These are phyloP conservation scores for Parazoanthus atlanticus DNA, from an alignment of 92 coral and sea anemone genomes.

Conservation along the genomic window DNA sequence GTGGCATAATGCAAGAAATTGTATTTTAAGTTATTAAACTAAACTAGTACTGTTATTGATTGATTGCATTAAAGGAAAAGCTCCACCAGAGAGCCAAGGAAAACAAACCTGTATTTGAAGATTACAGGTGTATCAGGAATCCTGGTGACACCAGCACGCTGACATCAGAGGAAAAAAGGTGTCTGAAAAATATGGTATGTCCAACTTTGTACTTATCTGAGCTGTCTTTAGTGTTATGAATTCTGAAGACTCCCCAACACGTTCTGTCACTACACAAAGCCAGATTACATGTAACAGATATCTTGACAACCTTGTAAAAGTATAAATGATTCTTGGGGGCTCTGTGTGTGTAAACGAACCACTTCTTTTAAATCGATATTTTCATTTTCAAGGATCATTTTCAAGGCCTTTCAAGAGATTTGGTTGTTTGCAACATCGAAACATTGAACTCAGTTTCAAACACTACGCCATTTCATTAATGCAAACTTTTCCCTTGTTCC, in stretches of 20 bases:
- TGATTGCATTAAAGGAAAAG: constrained; percentile 60
- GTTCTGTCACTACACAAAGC: background rate
- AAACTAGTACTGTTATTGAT: background rate
- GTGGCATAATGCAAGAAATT: too few species aligned
- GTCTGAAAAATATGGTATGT: constrained; percentile 71
- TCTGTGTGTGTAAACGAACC: too few species aligned
- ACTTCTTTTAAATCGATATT: too few species aligned
- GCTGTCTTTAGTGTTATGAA: background rate
- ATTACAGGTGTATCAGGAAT: constrained; percentile 82
- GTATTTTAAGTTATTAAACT: background rate
- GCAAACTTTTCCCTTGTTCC: too few species aligned
- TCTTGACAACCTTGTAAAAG: background rate
- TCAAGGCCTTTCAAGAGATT: too few species aligned
- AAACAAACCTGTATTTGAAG: constrained; percentile 87
- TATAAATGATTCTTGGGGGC: too few species aligned
- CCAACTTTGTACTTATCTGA: background rate
- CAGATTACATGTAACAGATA: background rate
- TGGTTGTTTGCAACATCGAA: too few species aligned
- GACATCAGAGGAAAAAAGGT: constrained; percentile 67
- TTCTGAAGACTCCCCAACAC: background rate
- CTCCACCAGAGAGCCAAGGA: constrained; percentile 83
- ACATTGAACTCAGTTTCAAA: too few species aligned
- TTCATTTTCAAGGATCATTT: too few species aligned
- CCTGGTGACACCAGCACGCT: constrained; percentile 77
- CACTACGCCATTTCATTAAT: too few species aligned